Evolutionary conservation across 2,888 invertebrate species (phyloP), one percentile per base, ranked within the genome.

Genomic region (Stomorhina lunata): DNA sequence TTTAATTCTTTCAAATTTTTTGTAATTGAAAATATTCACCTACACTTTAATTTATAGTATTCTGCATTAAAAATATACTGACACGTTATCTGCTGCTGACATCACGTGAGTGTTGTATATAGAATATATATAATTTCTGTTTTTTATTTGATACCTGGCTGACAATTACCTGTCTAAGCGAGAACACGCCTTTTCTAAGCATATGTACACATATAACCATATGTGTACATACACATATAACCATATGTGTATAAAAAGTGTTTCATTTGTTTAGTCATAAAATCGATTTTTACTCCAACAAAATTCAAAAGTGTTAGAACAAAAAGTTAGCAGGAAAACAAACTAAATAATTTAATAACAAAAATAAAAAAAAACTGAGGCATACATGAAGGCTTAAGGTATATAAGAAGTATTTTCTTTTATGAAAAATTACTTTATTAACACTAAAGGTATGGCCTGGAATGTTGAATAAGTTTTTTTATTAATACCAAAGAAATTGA

Each of bases 101-200:
- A 79, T 65, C 63, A 79, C 57, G 57, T 72, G 57, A 65, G 78
- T 72, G 55, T 50, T 66, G 29, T 65, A 37, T 7, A 4, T 32
- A 50, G 65, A 50, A 63, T 20, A 72, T 34, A 17, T 72, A 40
- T 50, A 79, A 72, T 72, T 65, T 66, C 22, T 34, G 25, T 79
- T 59, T 72, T n/a, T 48, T 20, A 73, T 73, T 66, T 73, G 59
- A 73, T 61, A 73, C n/a, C 66, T 53, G 50, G 53, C 82, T 82
- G 82, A 71, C 79, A 82, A 79, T 79, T 79, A 66, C 71, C 79
- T 79, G 82, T 76, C 75, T 79, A 59, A 75, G 15, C 12, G 25
- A 27, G 9, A 43, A 69, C 50, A 61, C 40, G 50, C 29, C 59
- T 43, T 73, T 43, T 37, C 45, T n/a, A 7, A 45, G n/a, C 32